These are phyloP conservation scores for Hippocampus comes DNA, from an alignment of 2,113 vertebrate genomes.

Conservation along the genomic window DNA sequence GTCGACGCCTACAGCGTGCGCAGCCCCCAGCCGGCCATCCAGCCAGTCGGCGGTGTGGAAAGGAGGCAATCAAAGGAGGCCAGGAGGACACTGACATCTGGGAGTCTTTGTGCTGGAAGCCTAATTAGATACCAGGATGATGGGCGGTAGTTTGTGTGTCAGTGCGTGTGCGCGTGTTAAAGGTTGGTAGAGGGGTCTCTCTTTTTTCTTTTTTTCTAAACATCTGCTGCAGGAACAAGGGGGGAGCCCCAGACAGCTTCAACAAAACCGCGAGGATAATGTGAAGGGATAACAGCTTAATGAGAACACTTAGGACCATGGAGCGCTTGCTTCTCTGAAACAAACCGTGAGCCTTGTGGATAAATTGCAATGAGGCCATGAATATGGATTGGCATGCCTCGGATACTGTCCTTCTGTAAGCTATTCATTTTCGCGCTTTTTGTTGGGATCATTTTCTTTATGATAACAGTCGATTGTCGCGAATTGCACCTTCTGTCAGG, in stretches of 20 bases:
- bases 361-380: slow-evolving; percentile 55
- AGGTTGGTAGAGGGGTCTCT: slow-evolving; percentile 2
- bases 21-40: slow-evolving; percentile 35
- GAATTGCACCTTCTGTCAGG: neutral
- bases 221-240: slow-evolving; percentile 66
- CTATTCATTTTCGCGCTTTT: slow-evolving; percentile 11
- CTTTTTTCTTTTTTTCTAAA: slow-evolving; percentile 39
- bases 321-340: slow-evolving; percentile 38
- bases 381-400: slow-evolving; percentile 60
- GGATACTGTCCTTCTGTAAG: slow-evolving; percentile 49
- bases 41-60: slow-evolving; percentile 53
- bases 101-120: slow-evolving; percentile 66
- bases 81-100: slow-evolving; percentile 69
- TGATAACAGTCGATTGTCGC: slow-evolving; percentile 2
- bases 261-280: slow-evolving; percentile 48
- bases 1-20: slow-evolving; percentile 36
- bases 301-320: slow-evolving; percentile 65
- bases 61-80: slow-evolving; percentile 65
- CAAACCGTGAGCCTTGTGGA: slow-evolving; percentile 35
- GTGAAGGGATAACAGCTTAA: slow-evolving; percentile 61
- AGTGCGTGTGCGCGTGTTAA: slow-evolving; percentile 10
- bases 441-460: neutral
- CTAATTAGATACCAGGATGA: slow-evolving; percentile 68
- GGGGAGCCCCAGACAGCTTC: slow-evolving; percentile 50
- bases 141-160: slow-evolving; percentile 41